phyloP scores from a whole-genome alignment of 2,797 vertebrate species.

The Hylomyscus alleni region DNA sequence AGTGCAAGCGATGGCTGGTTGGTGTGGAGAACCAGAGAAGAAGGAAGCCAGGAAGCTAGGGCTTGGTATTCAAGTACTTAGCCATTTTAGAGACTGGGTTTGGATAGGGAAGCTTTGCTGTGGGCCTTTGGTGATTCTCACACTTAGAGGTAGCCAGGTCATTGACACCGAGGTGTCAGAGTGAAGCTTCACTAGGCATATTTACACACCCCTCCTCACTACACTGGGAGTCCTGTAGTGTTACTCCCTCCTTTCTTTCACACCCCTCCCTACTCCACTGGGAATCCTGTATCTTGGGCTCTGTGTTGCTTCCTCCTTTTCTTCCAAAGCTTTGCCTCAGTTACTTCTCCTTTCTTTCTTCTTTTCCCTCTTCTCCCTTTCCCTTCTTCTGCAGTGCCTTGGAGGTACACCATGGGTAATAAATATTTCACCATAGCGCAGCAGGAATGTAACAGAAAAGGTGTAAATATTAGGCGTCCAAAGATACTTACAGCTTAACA shows the following conservation, averaged over 20 bases:
- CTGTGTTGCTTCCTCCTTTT: neutral
- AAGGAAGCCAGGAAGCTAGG: neutral
- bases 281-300: neutral
- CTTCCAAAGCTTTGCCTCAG: neutral
- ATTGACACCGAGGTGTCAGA: neutral
- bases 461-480: neutral
- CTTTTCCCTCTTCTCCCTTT: no score
- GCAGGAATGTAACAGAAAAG: neutral
- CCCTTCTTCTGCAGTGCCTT: neutral
- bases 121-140: neutral
- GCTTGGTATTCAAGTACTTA: neutral
- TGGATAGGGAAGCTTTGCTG: neutral
- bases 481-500: neutral
- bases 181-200: rapidly evolving
- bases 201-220: neutral
- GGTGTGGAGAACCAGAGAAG: neutral
- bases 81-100: neutral
- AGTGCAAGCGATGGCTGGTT: neutral
- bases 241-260: neutral
- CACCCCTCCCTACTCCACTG: rapidly evolving
- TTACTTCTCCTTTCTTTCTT: neutral
- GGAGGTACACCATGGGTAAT: neutral
- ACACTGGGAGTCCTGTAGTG: neutral
- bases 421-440: neutral
- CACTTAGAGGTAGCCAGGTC: neutral